These are phyloP conservation scores for Empidonax traillii DNA, from an alignment of 2,113 vertebrate species.

Conservation along the genomic window DNA sequence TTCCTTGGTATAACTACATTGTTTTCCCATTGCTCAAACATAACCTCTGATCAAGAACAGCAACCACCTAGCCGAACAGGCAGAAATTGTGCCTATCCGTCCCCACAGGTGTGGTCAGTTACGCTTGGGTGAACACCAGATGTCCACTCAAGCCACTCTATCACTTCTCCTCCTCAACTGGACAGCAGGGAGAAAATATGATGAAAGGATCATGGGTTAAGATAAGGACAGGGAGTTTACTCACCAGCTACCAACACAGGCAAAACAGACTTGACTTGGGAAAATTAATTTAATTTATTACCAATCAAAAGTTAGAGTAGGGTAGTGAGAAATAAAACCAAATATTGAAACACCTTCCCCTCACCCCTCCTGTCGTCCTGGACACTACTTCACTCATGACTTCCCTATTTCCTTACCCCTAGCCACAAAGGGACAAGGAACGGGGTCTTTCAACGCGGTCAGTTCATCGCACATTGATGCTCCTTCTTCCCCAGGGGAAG, in stretches of 20 bases:
- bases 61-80: background rate
- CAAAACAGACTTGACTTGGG: background rate
- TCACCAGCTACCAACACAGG: background rate
- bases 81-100: background rate
- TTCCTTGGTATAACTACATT: background rate
- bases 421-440: accelerated
- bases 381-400: background rate
- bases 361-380: background rate
- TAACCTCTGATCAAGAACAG: background rate
- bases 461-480: background rate
- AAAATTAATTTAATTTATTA: background rate
- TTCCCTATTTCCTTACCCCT: background rate
- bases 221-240: background rate
- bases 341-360: background rate
- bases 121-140: background rate
- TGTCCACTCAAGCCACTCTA: background rate
- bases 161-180: background rate
- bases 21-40: background rate
- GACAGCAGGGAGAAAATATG: background rate
- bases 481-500: background rate
- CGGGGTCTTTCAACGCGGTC: background rate
- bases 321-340: background rate
- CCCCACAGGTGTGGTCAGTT: background rate
- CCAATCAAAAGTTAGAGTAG: background rate
- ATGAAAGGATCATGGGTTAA: background rate